Conservation (phyloP, 2,888 invertebrate genomes). For the Dryococelus australis region DNA sequence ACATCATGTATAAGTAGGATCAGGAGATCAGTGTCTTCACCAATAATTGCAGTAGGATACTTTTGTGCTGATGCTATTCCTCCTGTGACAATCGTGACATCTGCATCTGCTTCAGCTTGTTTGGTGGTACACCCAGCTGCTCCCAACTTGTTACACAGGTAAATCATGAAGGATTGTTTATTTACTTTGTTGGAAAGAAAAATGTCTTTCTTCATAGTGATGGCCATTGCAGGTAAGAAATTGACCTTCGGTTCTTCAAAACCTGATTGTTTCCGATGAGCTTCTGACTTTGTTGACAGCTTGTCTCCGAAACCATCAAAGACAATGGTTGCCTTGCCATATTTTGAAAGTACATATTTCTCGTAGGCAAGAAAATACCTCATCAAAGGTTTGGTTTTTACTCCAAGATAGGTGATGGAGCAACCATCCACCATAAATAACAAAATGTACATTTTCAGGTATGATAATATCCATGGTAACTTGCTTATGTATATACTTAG, state of each 20-base stretch:
- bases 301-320: not conserved
- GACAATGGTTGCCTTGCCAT: slow-evolving; percentile 10
- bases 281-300: not conserved
- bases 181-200: slow-evolving; percentile 17
- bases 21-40: too few relatives aligned
- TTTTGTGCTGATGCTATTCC: too few relatives aligned
- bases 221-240: too few relatives aligned
- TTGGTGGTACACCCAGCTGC: slow-evolving; percentile 24
- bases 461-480: slow-evolving; percentile 6
- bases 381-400: too few relatives aligned
- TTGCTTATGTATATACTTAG: not conserved
- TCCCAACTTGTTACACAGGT: too few relatives aligned
- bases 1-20: too few relatives aligned
- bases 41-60: too few relatives aligned
- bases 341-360: too few relatives aligned
- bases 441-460: not conserved
- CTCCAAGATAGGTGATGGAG: too few relatives aligned
- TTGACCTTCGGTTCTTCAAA: slow-evolving; percentile 1
- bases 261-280: not conserved
- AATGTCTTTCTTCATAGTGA: not conserved
- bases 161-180: slow-evolving; percentile 1
- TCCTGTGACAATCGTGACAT: too few relatives aligned
- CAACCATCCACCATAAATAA: slow-evolving; percentile 17
- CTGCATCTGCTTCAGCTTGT: not conserved
- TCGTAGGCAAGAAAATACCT: too few relatives aligned